These are phyloP conservation scores for Thamnophis elegans DNA, from an alignment of 2,797 vertebrate genomes.

Conservation along the genomic window DNA sequence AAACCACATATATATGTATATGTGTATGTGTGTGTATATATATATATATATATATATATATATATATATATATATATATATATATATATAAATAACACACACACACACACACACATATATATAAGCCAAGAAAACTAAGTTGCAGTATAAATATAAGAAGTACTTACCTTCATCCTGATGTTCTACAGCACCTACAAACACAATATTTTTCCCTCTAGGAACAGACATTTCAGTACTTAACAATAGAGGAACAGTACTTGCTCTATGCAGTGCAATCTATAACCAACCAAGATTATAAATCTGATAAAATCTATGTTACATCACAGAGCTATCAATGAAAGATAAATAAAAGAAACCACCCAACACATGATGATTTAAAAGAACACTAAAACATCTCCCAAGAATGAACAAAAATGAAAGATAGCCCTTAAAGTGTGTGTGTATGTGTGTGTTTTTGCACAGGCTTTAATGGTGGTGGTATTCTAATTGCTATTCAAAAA, in stretches of 20 bases:
- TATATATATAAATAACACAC: neutral
- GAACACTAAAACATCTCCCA: neutral
- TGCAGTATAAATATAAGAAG: neutral
- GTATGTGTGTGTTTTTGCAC: neutral
- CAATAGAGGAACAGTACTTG: neutral
- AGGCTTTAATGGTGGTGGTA: neutral
- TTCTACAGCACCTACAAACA: neutral
- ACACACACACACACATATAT: no score
- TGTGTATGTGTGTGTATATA: no score
- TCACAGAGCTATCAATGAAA: neutral
- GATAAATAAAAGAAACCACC: constrained; percentile 4
- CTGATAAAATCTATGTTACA: neutral
- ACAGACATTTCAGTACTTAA: accelerated
- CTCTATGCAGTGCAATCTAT: constrained; percentile 3
- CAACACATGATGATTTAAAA: neutral
- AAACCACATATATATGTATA: neutral
- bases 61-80: no score
- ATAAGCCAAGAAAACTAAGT: constrained; percentile 16
- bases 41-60: no score
- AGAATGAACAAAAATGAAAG: neutral
- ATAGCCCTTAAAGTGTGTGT: neutral
- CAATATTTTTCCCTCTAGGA: neutral
- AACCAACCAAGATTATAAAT: neutral
- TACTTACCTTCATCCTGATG: constrained; percentile 8
- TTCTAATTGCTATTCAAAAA: neutral